These are phyloP conservation scores for Andrena dorsata DNA, from an alignment of 2,888 invertebrate genomes.

Conservation along the genomic window DNA sequence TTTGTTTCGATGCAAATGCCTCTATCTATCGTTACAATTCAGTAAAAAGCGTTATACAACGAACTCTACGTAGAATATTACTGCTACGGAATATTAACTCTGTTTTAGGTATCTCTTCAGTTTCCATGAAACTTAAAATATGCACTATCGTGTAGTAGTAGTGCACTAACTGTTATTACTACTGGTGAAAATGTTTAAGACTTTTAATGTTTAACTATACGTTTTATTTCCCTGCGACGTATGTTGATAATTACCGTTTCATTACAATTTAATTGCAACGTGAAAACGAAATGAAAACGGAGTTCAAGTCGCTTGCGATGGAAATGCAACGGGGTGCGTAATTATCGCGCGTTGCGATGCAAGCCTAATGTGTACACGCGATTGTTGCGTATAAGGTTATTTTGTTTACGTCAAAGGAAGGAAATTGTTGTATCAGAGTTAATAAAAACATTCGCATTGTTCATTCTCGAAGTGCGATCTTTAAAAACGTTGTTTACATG, in stretches of 20 bases:
- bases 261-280: not conserved
- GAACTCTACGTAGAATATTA: not conserved
- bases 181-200: not conserved
- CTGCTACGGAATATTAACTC: not conserved
- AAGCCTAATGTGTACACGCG: not conserved
- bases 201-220: not conserved
- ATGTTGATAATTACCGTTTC: not conserved
- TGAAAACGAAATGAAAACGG: not conserved
- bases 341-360: not conserved
- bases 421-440: not conserved
- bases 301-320: conserved; percentile 16
- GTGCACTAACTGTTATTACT: no score
- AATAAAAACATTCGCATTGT: not conserved
- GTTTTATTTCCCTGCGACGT: not conserved
- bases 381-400: not conserved
- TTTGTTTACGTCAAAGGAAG: not conserved
- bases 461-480: not conserved
- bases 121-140: not conserved
- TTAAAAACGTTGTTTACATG: no score
- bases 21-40: not conserved
- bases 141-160: not conserved
- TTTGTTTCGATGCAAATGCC: not conserved
- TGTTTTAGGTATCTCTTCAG: not conserved
- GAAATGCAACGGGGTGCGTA: conserved; percentile 19
- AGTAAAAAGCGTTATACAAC: not conserved